Evolutionary conservation across 2,888 invertebrate species (phyloP).

Genomic region (Drosophila villosipedis): DNA sequence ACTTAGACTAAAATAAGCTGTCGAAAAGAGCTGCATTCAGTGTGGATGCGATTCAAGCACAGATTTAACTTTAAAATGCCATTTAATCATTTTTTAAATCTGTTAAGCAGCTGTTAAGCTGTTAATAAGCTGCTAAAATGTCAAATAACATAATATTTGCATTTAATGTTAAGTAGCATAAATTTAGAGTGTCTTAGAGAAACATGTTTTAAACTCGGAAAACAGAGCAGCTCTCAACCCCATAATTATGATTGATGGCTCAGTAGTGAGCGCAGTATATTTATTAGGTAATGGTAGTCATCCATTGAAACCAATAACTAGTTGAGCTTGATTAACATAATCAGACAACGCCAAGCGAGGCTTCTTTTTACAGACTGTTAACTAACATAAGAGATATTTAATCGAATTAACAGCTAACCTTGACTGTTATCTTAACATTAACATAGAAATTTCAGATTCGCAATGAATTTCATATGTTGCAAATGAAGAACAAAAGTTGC

Average conservation of each 20-base stretch:
- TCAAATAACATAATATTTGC: neutral
- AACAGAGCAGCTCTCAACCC: neutral
- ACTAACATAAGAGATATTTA: neutral
- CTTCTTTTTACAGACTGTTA: neutral
- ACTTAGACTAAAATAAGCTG: neutral
- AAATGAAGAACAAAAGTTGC: neutral
- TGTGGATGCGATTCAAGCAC: neutral
- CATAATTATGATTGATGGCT: neutral
- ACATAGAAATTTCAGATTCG: neutral
- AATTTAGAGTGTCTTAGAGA: neutral
- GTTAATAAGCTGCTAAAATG: neutral
- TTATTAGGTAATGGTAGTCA: neutral
- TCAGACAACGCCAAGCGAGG: neutral
- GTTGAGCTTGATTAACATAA: neutral
- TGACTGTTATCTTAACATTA: neutral
- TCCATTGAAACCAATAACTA: neutral
- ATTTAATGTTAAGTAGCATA: neutral
- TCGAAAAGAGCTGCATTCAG: slow-evolving; percentile 23
- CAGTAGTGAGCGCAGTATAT: neutral
- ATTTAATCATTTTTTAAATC: neutral
- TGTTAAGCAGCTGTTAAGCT: neutral
- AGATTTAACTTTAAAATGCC: neutral
- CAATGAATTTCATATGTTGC: neutral
- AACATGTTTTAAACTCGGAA: neutral
- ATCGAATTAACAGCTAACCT: neutral